Evolutionary conservation across 1,140 invertebrate genomes (phyloP).

Genomic region (Leptinotarsa undecemlineata): DNA sequence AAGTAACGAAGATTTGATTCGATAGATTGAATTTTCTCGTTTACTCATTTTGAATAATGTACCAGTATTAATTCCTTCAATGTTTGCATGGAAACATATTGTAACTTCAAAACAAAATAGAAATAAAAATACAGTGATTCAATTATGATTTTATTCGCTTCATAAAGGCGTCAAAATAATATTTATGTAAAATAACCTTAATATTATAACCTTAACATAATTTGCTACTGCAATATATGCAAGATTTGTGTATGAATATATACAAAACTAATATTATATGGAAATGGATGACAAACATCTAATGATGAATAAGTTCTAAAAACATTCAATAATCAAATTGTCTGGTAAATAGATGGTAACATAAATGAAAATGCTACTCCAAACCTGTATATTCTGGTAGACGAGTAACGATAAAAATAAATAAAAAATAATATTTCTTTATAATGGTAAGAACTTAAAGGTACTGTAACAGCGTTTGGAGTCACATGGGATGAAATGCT

Average conservation of each 20-base stretch:
- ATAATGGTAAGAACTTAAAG: slow-evolving; percentile 43
- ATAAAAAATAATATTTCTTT: slow-evolving; percentile 12
- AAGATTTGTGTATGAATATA: slow-evolving; percentile 18
- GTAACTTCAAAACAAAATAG: too few species aligned
- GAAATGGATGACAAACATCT: slow-evolving; percentile 12
- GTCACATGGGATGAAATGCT: slow-evolving; percentile 37
- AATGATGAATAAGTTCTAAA: background rate
- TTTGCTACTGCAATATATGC: slow-evolving; percentile 35
- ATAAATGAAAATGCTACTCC: slow-evolving; percentile 23
- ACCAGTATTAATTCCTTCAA: too few species aligned
- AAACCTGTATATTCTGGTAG: slow-evolving; percentile 34
- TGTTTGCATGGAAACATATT: too few species aligned
- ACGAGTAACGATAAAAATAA: slow-evolving; percentile 25
- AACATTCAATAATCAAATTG: slow-evolving; percentile 13
- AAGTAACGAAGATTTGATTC: too few species aligned
- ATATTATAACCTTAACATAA: slow-evolving; percentile 41
- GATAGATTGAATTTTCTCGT: too few species aligned
- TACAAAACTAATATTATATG: slow-evolving; percentile 27
- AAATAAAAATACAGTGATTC: background rate
- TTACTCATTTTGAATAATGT: too few species aligned
- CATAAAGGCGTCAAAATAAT: slow-evolving; percentile 26
- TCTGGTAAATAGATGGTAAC: slow-evolving; percentile 21
- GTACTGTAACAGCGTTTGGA: slow-evolving; percentile 33
- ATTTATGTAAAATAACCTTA: slow-evolving; percentile 43
- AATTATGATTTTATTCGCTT: slow-evolving; percentile 21